Conservation (phyloP, 2,797 vertebrate species). For the Malurus leucopterus region DNA sequence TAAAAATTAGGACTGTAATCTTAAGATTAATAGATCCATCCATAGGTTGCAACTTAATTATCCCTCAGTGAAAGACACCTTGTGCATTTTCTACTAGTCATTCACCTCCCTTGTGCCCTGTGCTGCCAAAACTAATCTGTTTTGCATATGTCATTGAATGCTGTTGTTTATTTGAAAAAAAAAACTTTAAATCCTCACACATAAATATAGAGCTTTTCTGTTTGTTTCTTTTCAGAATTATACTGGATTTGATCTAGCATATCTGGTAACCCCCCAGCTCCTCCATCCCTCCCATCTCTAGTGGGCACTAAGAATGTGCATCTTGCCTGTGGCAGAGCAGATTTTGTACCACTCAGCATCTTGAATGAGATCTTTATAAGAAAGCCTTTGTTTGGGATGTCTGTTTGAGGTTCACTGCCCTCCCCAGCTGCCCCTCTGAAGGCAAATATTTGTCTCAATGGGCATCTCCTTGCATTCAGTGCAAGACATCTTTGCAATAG, state of each 20-base stretch:
- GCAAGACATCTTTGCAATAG: not conserved
- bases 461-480: not conserved
- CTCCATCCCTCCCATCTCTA: not conserved
- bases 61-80: not conserved
- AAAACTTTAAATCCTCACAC: not conserved
- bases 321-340: not conserved
- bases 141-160: not conserved
- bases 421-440: conserved; percentile 31
- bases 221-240: not conserved
- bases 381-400: not conserved
- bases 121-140: not conserved
- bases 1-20: not conserved
- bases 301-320: not conserved
- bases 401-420: conserved; percentile 17
- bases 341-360: conserved; percentile 6
- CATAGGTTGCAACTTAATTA: conserved; percentile 6
- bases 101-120: not conserved
- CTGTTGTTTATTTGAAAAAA: not conserved
- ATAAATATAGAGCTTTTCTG: not conserved
- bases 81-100: not conserved
- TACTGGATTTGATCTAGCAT: not conserved
- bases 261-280: not conserved
- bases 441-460: not conserved
- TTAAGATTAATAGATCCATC: not conserved
- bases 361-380: conserved; percentile 28